Percentiles rank a stretch among this genome's conserved stretches.
Conservation (phyloP, 2,113 vertebrate genomes). For the Rhegmatorhina hoffmannsi region DNA sequence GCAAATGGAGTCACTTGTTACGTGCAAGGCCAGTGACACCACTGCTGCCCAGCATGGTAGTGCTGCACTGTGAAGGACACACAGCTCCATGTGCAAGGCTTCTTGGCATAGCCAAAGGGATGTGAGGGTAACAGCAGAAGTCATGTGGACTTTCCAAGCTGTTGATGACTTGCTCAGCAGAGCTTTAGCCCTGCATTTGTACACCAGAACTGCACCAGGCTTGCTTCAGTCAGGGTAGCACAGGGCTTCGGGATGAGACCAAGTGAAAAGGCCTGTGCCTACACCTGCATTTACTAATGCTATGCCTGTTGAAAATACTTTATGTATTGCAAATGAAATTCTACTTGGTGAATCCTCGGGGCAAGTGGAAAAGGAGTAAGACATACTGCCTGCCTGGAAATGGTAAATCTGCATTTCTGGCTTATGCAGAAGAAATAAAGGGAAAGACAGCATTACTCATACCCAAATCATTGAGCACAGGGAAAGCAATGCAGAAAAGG, state of each 20-base stretch:
- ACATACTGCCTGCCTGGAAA: not conserved
- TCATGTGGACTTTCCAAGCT: accelerated
- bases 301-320: not conserved
- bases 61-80: not conserved
- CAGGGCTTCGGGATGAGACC: not conserved
- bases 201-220: not conserved
- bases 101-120: not conserved
- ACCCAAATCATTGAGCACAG: not conserved
- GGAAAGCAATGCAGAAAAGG: not conserved
- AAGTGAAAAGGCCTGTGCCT: not conserved
- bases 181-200: not conserved
- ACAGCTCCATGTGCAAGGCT: accelerated
- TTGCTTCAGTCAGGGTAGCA: not conserved
- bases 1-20: not conserved
- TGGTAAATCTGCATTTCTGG: not conserved
- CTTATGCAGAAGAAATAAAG: not conserved
- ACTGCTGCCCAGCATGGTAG: accelerated
- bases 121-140: accelerated
- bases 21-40: not conserved
- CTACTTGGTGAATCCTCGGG: not conserved
- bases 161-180: not conserved
- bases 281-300: not conserved
- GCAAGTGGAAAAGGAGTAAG: not conserved
- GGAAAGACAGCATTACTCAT: not conserved
- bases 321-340: not conserved